A percentile compares a stretch with the other conserved stretches of the same genome.
Evolutionary conservation across 2,113 vertebrate genomes (phyloP).

Genomic region (Rhynchomys soricoides): DNA sequence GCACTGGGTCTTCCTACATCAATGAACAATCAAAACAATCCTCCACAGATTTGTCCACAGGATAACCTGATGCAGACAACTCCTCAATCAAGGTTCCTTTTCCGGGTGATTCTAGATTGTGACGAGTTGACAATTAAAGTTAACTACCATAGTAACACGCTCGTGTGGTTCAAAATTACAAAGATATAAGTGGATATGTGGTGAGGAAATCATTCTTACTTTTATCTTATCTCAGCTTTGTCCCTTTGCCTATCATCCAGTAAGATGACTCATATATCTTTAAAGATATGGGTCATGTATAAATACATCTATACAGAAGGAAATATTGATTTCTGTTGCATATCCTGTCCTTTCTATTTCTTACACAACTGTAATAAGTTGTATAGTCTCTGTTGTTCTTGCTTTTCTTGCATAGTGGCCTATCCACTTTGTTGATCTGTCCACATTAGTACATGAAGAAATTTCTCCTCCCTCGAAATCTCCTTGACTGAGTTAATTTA

Average conservation of each 20-base stretch:
- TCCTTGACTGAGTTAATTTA: constrained; percentile 8
- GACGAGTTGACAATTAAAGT: neutral
- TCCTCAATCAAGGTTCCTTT: neutral
- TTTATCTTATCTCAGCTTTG: neutral
- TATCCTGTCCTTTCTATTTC: neutral
- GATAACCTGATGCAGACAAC: neutral
- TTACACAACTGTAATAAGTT: neutral
- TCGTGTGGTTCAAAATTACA: neutral
- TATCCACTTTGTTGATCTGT: neutral
- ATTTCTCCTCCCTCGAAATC: constrained; percentile 5
- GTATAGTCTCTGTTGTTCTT: neutral
- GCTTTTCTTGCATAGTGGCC: neutral
- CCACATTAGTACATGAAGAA: neutral
- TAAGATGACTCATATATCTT: neutral
- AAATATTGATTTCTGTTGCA: neutral
- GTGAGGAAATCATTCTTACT: neutral
- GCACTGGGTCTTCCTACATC: neutral
- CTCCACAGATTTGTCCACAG: neutral
- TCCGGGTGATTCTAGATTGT: neutral
- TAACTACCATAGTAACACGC: neutral
- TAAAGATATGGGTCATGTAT: neutral
- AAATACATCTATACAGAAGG: neutral
- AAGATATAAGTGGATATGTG: neutral
- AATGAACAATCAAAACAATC: neutral
- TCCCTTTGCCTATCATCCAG: neutral